These are phyloP conservation scores for Orientallactaga sibirica DNA, from an alignment of 2,797 vertebrate genomes.

Conservation along the genomic window DNA sequence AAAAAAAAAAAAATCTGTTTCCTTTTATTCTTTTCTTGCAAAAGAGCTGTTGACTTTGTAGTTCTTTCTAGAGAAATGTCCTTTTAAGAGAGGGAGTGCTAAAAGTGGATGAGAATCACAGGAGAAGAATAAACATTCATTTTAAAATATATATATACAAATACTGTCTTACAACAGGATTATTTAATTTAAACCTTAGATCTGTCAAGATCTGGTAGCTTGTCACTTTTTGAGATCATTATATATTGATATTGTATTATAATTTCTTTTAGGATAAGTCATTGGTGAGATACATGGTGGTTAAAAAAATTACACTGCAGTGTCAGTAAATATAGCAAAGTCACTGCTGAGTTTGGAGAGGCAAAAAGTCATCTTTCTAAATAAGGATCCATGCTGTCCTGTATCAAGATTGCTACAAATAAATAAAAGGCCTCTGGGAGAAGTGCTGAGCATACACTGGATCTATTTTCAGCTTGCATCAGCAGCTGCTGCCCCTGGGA, in stretches of 20 bases:
- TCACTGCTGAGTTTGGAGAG: conserved; percentile 86
- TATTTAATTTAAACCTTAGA: conserved; percentile 91
- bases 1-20: conserved; percentile 61
- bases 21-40: conserved; percentile 79
- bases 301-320: conserved; percentile 87
- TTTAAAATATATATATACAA: conserved; percentile 88
- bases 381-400: conserved; percentile 90
- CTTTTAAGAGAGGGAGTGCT: conserved; percentile 75
- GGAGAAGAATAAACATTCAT: conserved; percentile 87
- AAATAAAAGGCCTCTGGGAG: conserved; percentile 94
- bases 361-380: conserved; percentile 91
- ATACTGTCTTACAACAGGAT: conserved; percentile 89
- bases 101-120: conserved; percentile 70
- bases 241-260: conserved; percentile 88
- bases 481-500: conserved; percentile 97
- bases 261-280: conserved; percentile 88
- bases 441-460: conserved; percentile 95
- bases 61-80: conserved; percentile 72
- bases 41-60: conserved; percentile 60
- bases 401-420: conserved; percentile 90
- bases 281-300: conserved; percentile 81
- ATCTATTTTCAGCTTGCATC: conserved; percentile 99
- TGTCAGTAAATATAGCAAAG: conserved; percentile 90
- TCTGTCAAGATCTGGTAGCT: conserved; percentile 90
- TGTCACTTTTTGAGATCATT: conserved; percentile 89